These are phyloP conservation scores for Lepidonotus clava DNA, from an alignment of 2,888 invertebrate species.

Conservation along the genomic window DNA sequence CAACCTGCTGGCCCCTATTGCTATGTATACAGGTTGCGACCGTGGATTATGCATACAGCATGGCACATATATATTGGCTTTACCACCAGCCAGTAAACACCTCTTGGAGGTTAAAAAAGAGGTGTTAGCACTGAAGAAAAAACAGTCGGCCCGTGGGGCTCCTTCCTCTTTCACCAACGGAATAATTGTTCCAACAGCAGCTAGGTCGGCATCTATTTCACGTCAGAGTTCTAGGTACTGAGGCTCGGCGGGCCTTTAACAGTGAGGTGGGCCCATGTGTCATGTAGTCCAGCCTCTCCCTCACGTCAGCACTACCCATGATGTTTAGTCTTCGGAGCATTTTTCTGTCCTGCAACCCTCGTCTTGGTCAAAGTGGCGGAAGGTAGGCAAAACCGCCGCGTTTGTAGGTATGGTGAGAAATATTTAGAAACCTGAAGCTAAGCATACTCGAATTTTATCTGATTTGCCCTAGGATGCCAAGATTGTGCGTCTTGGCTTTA, in stretches of 20 bases:
- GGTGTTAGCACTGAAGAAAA: background rate
- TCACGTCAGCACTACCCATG: background rate
- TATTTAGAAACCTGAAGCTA: background rate
- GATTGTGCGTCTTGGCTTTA: conserved; percentile 11
- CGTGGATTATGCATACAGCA: too few species aligned
- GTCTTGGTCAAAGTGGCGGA: background rate
- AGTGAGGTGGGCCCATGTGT: background rate
- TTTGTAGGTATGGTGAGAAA: background rate
- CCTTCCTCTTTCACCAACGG: background rate
- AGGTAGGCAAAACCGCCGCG: background rate
- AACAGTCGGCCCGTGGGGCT: background rate
- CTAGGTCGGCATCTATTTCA: background rate
- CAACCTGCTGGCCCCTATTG: too few species aligned
- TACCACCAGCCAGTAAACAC: too few species aligned
- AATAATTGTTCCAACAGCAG: background rate
- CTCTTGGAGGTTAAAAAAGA: too few species aligned
- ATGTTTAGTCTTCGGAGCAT: conserved; percentile 18
- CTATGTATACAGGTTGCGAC: too few species aligned
- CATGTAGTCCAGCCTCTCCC: background rate
- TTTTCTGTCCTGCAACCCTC: background rate
- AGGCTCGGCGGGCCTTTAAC: background rate
- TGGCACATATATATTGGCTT: too few species aligned
- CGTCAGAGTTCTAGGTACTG: background rate
- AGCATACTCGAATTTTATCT: background rate
- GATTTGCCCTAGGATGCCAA: background rate